Evolutionary conservation across 2,888 invertebrate genomes (phyloP).

Genomic region (Caenorhabditis angaria): DNA sequence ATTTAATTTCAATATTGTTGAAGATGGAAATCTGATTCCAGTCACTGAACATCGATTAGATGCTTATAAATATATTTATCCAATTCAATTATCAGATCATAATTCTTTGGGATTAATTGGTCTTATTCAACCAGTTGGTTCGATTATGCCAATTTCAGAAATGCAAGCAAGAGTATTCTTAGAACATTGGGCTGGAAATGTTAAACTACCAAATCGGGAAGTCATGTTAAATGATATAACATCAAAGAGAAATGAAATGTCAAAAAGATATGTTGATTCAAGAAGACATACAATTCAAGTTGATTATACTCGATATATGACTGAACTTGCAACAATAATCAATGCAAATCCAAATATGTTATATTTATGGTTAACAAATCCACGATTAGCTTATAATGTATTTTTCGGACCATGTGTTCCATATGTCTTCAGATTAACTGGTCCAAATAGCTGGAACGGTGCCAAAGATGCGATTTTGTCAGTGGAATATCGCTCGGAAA

Average conservation of each 20-base stretch:
- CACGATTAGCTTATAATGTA: constrained; percentile 32
- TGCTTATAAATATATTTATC: constrained; percentile 74
- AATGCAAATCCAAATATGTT: constrained; percentile 59
- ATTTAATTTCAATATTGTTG: constrained; percentile 73
- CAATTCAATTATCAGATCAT: constrained; percentile 70
- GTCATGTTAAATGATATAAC: constrained; percentile 73
- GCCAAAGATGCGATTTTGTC: constrained; percentile 55
- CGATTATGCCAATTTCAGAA: constrained; percentile 75
- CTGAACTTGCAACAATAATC: constrained; percentile 73
- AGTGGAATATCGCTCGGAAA: constrained; percentile 37
- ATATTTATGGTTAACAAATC: constrained; percentile 24
- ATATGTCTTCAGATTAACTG: constrained; percentile 56
- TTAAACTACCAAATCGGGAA: constrained; percentile 29
- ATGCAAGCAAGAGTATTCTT: constrained; percentile 74
- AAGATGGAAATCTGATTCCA: constrained; percentile 62
- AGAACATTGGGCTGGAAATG: constrained; percentile 47
- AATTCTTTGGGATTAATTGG: constrained; percentile 75
- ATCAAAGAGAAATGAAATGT: constrained; percentile 63
- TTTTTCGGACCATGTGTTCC: constrained; percentile 54
- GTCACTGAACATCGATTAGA: constrained; percentile 61
- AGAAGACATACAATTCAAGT: constrained; percentile 74
- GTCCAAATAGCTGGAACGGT: constrained; percentile 57
- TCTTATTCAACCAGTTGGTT: constrained; percentile 74
- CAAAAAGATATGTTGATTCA: constrained; percentile 55
- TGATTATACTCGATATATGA: constrained; percentile 73